These are phyloP conservation scores for Platycheirus rosarum DNA, from an alignment of 2,888 invertebrate genomes.

Conservation along the genomic window DNA sequence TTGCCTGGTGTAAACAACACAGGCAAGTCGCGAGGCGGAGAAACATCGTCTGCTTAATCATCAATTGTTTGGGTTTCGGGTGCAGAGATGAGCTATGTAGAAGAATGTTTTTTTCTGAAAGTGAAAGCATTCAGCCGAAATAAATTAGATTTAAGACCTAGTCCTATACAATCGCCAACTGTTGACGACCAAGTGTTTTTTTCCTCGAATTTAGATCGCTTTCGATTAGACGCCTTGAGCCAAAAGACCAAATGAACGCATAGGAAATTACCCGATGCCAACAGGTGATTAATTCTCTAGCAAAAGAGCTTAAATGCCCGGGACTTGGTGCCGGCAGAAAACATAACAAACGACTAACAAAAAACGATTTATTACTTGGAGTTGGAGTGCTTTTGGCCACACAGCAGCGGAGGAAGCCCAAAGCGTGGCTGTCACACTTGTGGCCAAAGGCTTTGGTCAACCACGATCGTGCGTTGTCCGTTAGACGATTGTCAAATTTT, in stretches of 20 bases:
- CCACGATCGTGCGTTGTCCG: slow-evolving; percentile 28
- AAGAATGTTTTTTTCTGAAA: slow-evolving; percentile 30
- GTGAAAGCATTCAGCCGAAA: slow-evolving; percentile 30
- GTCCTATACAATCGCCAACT: slow-evolving; percentile 20
- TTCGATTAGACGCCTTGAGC: slow-evolving; percentile 37
- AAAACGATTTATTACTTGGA: slow-evolving; percentile 35
- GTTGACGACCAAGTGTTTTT: slow-evolving; percentile 4
- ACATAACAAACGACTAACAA: slow-evolving; percentile 26
- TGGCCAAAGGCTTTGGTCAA: slow-evolving; percentile 25
- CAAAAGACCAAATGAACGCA: neutral
- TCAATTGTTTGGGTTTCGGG: neutral
- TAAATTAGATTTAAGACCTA: neutral
- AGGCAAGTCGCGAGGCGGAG: neutral
- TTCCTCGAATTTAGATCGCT: slow-evolving; percentile 22
- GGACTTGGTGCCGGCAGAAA: slow-evolving; percentile 8
- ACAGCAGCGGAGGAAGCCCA: slow-evolving; percentile 10
- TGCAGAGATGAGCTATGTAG: slow-evolving; percentile 3
- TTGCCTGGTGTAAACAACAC: slow-evolving; percentile 8
- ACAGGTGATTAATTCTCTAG: slow-evolving; percentile 45
- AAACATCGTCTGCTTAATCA: neutral
- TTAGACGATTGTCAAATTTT: slow-evolving; percentile 29
- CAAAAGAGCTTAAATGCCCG: neutral
- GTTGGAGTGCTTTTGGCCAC: slow-evolving; percentile 28
- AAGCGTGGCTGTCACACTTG: slow-evolving; percentile 44
- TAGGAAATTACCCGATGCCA: slow-evolving; percentile 29